Conservation (phyloP, 2,797 vertebrate genomes). For the Poeciliopsis presidionis region DNA sequence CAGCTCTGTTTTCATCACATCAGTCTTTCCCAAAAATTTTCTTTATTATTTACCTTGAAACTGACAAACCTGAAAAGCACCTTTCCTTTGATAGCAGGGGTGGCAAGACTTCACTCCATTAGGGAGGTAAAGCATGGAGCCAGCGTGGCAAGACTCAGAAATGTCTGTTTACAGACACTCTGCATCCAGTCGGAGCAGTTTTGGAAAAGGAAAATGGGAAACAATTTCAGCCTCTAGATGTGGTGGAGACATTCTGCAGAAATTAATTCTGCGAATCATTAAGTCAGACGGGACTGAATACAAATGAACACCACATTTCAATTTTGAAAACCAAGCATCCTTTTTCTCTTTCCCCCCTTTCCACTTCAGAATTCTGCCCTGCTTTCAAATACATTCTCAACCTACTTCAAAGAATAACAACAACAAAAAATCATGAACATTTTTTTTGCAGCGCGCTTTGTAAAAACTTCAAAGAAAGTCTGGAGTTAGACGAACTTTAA, state of each 20-base stretch:
- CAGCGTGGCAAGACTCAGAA: not conserved
- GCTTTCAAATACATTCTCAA: not conserved
- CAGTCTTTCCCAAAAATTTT: not conserved
- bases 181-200: not conserved
- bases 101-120: not conserved
- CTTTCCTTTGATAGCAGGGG: not conserved
- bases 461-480: not conserved
- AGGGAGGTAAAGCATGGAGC: not conserved
- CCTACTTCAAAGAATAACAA: not conserved
- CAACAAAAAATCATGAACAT: not conserved
- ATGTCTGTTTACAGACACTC: not conserved
- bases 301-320: not conserved
- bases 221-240: not conserved
- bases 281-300: not conserved
- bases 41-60: not conserved
- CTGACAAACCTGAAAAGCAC: not conserved
- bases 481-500: slow-evolving; percentile 3
- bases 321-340: not conserved
- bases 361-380: not conserved
- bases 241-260: not conserved
- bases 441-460: not conserved
- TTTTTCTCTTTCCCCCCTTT: not conserved
- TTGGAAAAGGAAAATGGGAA: not conserved
- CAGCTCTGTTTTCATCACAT: not conserved
- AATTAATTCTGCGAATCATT: not conserved